Conservation (phyloP, 2,113 vertebrate species). For the Sprattus sprattus region DNA sequence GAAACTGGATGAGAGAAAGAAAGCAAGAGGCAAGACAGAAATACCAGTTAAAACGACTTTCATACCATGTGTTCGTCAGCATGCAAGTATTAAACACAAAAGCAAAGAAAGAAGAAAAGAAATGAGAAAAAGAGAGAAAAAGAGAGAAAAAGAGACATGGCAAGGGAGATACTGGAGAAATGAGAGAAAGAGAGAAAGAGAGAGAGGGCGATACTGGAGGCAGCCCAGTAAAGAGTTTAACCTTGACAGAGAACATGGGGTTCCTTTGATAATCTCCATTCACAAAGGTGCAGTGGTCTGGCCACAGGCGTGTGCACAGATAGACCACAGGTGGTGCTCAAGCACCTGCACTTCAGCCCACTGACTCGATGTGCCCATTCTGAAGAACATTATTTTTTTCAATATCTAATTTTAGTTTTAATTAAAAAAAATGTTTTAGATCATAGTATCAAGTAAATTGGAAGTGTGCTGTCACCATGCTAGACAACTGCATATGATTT, state of each 20-base stretch:
- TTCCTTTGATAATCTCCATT: conserved; percentile 75
- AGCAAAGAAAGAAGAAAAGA: not conserved
- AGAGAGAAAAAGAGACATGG: conserved; percentile 21
- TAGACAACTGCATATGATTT: too few species aligned
- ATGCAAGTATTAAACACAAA: not conserved
- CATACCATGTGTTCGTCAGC: conserved; percentile 30
- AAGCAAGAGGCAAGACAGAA: not conserved
- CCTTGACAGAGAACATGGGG: conserved; percentile 77
- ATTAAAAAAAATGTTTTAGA: too few species aligned
- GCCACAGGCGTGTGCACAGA: conserved; percentile 34
- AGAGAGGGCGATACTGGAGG: not conserved
- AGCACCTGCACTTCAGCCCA: too few species aligned
- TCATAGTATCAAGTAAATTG: too few species aligned
- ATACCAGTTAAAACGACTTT: not conserved
- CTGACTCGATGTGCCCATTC: too few species aligned
- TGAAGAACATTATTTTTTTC: too few species aligned
- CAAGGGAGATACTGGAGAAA: too few species aligned
- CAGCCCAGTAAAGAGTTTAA: conserved; percentile 57
- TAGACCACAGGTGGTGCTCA: too few species aligned
- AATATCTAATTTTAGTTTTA: too few species aligned
- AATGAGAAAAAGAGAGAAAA: not conserved
- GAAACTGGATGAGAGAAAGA: not conserved
- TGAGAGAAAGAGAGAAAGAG: not conserved
- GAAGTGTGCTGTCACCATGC: too few species aligned
- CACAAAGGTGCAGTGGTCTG: conserved; percentile 72